These are phyloP conservation scores for Luperina testacea DNA, from an alignment of 2,888 invertebrate genomes.

Conservation along the genomic window DNA sequence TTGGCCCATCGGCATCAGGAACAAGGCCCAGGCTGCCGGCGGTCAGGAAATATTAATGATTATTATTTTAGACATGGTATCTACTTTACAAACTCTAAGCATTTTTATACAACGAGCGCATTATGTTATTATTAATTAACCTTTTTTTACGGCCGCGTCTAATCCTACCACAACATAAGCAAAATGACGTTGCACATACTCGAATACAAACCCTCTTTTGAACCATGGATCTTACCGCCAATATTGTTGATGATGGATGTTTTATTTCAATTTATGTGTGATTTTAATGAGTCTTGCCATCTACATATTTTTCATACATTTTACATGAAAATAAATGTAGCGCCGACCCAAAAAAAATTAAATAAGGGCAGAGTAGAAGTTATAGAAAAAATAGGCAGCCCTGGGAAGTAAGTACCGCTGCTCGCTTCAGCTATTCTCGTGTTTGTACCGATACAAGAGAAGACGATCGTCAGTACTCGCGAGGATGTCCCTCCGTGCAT, in stretches of 20 bases:
- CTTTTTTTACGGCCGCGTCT: neutral
- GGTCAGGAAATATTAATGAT: neutral
- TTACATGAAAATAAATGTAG: neutral
- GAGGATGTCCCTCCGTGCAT: too few relatives aligned
- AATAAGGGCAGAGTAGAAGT: neutral
- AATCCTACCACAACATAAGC: neutral
- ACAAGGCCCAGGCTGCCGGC: neutral
- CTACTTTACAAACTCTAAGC: slow-evolving; percentile 25
- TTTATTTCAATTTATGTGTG: neutral
- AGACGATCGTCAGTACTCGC: too few relatives aligned
- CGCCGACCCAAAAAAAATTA: neutral
- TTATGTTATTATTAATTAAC: neutral
- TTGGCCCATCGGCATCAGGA: too few relatives aligned
- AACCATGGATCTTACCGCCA: neutral
- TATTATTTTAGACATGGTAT: neutral
- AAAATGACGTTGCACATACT: neutral
- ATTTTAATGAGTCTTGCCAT: slow-evolving; percentile 20
- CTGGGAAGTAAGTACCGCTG: too few relatives aligned
- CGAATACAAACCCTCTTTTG: neutral
- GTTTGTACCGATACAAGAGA: neutral
- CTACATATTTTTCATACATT: neutral
- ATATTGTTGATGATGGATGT: neutral
- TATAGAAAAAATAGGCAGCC: neutral
- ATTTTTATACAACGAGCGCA: slow-evolving; percentile 6
- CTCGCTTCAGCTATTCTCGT: neutral